Evolutionary conservation across 2,797 vertebrate species (phyloP), one percentile per base, ranked within the genome.

Genomic region (Syngnathus acus): DNA sequence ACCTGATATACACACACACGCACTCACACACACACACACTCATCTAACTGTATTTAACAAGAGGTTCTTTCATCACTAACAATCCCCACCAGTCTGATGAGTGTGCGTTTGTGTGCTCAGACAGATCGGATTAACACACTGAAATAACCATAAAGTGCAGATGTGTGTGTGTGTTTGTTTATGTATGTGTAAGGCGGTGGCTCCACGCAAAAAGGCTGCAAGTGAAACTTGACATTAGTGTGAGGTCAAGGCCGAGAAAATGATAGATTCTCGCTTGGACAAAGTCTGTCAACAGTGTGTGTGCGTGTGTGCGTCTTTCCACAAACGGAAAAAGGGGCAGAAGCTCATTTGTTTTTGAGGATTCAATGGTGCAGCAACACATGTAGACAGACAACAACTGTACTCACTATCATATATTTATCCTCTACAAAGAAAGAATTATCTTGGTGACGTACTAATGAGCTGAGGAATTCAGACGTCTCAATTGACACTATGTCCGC

Each of bases 151-250:
- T 70, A 78, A 79, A 78, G 75, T 69, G 69, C 76, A 65, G 66
- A 68, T 65, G 8, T 75, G 65, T 66, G 65, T 70, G 64, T 54
- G 50, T 26, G 3, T 45, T 64, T 39, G 62, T 70, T 63, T 62
- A 66, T 57, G 51, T 69, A 65, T 47, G 23, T 65, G 40, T 9
- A 51, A 73, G 76, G 74, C 66, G 11, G 73, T 7, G 66, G 21
- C 68, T 53, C 48, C 67, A 75, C 73, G 53, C 9, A 50, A 21
- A 61, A 38, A 55, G 53, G 40, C 42, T 69, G 68, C 37, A 58
- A 62, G 51, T 54, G 8, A 78, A 83, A 69, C 80, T 79, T 75
- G 64, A 68, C 60, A 84, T 81, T 78, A 81, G 69, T 21, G 59
- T 65, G 66, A 71, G 69, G 67, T 63, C 8, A 59, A 65, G 77